Conservation (phyloP, 2,797 vertebrate genomes). For the Synanceia verrucosa region DNA sequence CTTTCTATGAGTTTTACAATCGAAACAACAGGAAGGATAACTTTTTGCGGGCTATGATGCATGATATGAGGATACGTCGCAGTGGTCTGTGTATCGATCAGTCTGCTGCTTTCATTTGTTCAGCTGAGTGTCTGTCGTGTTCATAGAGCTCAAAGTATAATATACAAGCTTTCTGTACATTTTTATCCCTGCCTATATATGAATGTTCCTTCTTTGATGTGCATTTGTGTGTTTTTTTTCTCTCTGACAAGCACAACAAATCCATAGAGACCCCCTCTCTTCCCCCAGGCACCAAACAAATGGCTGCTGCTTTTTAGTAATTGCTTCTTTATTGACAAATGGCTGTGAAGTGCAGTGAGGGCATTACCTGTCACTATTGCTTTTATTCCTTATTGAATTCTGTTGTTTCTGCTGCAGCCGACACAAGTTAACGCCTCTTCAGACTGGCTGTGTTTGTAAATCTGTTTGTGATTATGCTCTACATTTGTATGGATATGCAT, state of each 20-base stretch:
- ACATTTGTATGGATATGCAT: conserved; percentile 3
- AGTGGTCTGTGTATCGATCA: conserved; percentile 23
- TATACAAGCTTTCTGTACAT: not conserved
- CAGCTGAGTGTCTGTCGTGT: conserved; percentile 1
- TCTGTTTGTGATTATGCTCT: not conserved
- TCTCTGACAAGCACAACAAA: conserved; percentile 34
- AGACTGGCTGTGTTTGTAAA: not conserved
- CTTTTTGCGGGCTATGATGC: too few species aligned
- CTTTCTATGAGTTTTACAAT: too few species aligned
- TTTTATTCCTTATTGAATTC: conserved; percentile 60
- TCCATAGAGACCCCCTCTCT: conserved; percentile 14
- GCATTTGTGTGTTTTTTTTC: conserved; percentile 17
- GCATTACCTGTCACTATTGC: conserved; percentile 48
- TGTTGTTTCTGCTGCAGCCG: conserved; percentile 26
- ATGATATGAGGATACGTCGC: not conserved
- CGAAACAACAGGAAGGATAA: too few species aligned
- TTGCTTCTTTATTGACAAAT: conserved; percentile 66
- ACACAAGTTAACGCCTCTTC: not conserved
- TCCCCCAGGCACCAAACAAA: conserved; percentile 38
- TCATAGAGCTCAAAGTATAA: conserved; percentile 13
- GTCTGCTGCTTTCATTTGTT: conserved; percentile 7
- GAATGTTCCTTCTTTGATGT: conserved; percentile 19
- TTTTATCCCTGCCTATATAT: conserved; percentile 3
- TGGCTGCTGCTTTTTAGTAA: conserved; percentile 55
- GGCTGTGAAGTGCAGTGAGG: conserved; percentile 37